Evolutionary conservation across 2,888 invertebrate species (phyloP).

Genomic region (Pyrocoelia pectoralis): DNA sequence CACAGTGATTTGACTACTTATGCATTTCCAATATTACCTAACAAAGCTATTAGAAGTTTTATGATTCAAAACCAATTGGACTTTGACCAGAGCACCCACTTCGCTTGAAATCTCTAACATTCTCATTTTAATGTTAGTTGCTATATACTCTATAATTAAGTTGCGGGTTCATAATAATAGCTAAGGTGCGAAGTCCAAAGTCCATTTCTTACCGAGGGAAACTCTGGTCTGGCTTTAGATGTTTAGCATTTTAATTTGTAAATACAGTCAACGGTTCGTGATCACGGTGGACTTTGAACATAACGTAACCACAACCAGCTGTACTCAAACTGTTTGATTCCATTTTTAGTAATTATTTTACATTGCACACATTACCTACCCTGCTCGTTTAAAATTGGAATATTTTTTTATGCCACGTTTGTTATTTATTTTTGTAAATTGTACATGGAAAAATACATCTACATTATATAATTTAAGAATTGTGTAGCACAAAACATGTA

Average conservation of each 20-base stretch:
- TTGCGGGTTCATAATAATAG: constrained; percentile 7
- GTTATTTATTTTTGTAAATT: not conserved
- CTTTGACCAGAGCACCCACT: constrained; percentile 11
- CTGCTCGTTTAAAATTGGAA: too few relatives aligned
- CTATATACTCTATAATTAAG: not conserved
- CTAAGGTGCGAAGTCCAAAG: constrained; percentile 4
- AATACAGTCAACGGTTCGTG: constrained; percentile 8
- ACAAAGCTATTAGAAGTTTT: not conserved
- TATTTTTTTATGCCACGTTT: not conserved
- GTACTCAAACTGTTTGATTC: not conserved
- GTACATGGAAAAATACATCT: too few relatives aligned
- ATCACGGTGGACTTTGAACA: constrained; percentile 13
- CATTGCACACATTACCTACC: too few relatives aligned
- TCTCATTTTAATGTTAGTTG: not conserved
- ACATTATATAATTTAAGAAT: not conserved
- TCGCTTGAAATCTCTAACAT: not conserved
- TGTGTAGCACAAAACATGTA: constrained; percentile 27
- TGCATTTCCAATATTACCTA: too few relatives aligned
- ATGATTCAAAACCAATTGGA: constrained; percentile 1
- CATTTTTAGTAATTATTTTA: too few relatives aligned
- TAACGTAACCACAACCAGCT: constrained; percentile 9
- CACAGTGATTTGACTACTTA: too few relatives aligned
- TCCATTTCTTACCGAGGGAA: not conserved
- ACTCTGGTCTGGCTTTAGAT: not conserved
- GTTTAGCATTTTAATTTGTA: constrained; percentile 15